phyloP scores from a whole-genome alignment of 2,888 invertebrate genomes.

The Luperina testacea region DNA sequence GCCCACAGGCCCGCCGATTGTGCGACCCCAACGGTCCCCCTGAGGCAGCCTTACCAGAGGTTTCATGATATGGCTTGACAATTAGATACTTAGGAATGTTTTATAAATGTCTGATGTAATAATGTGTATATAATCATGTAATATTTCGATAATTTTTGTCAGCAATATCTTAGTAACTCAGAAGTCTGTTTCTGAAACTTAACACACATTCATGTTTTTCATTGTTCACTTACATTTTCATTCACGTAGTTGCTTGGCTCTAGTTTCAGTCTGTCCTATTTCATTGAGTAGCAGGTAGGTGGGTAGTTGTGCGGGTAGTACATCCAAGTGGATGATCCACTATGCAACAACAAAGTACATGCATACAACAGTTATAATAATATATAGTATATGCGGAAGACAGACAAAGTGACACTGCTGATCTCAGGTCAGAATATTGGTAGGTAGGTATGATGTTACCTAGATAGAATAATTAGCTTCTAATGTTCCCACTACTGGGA shows the following conservation, averaged over 20 bases:
- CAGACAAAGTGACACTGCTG: no score
- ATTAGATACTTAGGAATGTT: background rate
- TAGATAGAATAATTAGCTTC: no score
- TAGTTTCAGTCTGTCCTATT: background rate
- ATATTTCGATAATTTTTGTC: background rate
- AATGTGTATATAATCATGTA: background rate
- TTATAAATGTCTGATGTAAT: conserved; percentile 3
- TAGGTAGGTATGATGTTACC: background rate
- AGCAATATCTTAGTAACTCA: background rate
- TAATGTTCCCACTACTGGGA: no score
- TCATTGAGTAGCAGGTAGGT: background rate
- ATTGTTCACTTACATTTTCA: background rate
- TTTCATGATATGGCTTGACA: background rate
- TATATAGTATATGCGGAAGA: no score
- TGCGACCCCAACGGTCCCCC: background rate
- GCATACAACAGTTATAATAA: no score
- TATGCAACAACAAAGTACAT: background rate
- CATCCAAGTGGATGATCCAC: background rate
- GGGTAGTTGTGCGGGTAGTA: background rate
- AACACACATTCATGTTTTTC: no score
- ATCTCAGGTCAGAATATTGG: background rate
- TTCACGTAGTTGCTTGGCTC: background rate
- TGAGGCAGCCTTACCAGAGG: background rate
- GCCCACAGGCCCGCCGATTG: background rate
- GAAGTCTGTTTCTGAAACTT: background rate